phyloP scores from a whole-genome alignment of 2,113 vertebrate genomes.

The Gnathonemus longibarbis region DNA sequence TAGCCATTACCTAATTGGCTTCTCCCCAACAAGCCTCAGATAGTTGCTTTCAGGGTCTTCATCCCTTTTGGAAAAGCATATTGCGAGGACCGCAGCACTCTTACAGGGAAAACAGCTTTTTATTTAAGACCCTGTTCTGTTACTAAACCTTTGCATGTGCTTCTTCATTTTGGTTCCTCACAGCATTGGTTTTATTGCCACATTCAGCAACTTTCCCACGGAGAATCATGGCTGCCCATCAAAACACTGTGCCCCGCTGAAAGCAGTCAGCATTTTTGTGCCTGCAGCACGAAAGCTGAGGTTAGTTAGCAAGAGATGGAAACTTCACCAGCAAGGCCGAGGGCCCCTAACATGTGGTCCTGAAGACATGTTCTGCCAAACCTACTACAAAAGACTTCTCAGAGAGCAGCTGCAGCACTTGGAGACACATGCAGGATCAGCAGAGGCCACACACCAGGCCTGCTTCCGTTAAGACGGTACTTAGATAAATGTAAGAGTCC shows the following conservation, averaged over 20 bases:
- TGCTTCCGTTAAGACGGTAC: neutral
- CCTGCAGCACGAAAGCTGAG: conserved; percentile 29
- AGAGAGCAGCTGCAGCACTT: neutral
- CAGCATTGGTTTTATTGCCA: conserved; percentile 28
- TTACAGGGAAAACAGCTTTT: neutral
- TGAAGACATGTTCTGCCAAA: conserved; percentile 11
- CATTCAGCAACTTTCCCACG: conserved; percentile 20
- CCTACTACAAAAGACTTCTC: conserved; percentile 13
- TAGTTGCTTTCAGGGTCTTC: neutral
- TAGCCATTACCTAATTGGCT: neutral
- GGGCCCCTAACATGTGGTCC: conserved; percentile 23
- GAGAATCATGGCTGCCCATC: conserved; percentile 23
- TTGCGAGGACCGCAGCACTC: neutral
- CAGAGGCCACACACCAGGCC: neutral
- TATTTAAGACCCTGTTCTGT: neutral
- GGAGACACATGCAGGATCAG: neutral
- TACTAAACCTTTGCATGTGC: neutral
- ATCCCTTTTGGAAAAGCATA: neutral
- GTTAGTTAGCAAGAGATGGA: conserved; percentile 21
- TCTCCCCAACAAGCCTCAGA: neutral
- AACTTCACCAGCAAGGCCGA: conserved; percentile 22
- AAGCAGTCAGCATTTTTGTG: conserved; percentile 23
- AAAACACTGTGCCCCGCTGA: conserved; percentile 27
- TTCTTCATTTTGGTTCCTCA: neutral
- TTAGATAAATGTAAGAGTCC: neutral